Conservation (phyloP, 2,888 invertebrate genomes). For the Hyposoter dolosus region DNA sequence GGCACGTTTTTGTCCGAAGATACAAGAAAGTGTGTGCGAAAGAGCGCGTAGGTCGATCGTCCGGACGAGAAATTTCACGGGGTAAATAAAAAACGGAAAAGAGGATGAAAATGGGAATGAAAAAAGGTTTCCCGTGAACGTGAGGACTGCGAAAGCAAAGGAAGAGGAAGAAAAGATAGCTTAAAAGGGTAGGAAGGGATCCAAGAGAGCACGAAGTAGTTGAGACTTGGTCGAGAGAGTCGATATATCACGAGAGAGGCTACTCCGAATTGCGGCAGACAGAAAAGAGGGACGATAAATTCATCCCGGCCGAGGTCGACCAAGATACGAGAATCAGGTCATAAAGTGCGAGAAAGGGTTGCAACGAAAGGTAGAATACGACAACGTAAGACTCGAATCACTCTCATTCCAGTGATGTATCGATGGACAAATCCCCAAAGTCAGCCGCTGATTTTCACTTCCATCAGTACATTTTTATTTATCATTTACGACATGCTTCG, state of each 20-base stretch:
- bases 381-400: slow-evolving; percentile 40
- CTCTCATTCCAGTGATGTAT: slow-evolving; percentile 23
- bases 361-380: slow-evolving; percentile 46
- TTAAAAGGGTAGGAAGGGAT: background rate
- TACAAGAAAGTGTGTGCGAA: slow-evolving; percentile 4
- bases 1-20: background rate
- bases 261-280: slow-evolving; percentile 47
- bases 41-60: slow-evolving; percentile 15
- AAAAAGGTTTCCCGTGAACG: slow-evolving; percentile 30
- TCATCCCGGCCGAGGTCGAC: slow-evolving; percentile 66
- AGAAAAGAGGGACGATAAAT: slow-evolving; percentile 65
- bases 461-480: slow-evolving; percentile 52
- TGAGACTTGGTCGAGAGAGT: slow-evolving; percentile 60
- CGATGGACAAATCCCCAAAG: slow-evolving; percentile 60
- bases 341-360: slow-evolving; percentile 26
- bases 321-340: slow-evolving; percentile 66
- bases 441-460: slow-evolving; percentile 63
- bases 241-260: slow-evolving; percentile 65
- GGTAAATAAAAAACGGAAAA: slow-evolving; percentile 13
- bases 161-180: slow-evolving; percentile 41
- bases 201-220: slow-evolving; percentile 41
- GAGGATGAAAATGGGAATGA: slow-evolving; percentile 7
- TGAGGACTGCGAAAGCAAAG: slow-evolving; percentile 21
- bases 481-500: slow-evolving; percentile 17
- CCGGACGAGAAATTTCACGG: slow-evolving; percentile 24